Conservation (phyloP, 2,113 vertebrate genomes). For the Microtus oregoni region DNA sequence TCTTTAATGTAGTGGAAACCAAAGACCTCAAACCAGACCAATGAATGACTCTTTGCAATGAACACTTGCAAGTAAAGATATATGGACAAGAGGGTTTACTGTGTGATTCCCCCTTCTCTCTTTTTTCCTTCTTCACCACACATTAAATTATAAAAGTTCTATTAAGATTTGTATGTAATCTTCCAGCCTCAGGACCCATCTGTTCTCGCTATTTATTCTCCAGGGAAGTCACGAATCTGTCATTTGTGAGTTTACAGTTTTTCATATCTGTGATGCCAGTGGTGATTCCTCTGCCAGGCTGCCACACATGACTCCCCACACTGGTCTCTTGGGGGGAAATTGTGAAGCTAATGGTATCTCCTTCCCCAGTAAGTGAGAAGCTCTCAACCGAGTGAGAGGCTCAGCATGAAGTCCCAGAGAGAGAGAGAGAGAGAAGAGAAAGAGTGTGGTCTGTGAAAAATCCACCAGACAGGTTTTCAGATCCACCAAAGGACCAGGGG, state of each 20-base stretch:
- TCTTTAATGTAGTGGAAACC: too few species aligned
- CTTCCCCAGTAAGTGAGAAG: not conserved
- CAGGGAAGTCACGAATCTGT: slow-evolving; percentile 84
- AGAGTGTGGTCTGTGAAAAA: not conserved
- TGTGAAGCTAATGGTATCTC: not conserved
- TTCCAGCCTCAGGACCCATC: slow-evolving; percentile 84
- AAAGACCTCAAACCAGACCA: not conserved
- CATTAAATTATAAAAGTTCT: slow-evolving; percentile 81
- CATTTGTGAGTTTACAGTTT: slow-evolving; percentile 72
- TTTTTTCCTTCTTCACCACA: slow-evolving; percentile 69
- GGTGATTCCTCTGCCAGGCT: slow-evolving; percentile 45
- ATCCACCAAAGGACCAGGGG: not conserved
- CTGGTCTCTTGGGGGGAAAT: not conserved
- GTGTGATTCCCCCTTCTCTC: not conserved
- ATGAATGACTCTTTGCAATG: not conserved
- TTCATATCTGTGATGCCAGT: not conserved
- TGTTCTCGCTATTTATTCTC: slow-evolving; percentile 85
- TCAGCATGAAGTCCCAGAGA: not conserved
- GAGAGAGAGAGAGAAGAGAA: not conserved
- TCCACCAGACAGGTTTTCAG: not conserved
- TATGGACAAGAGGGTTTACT: not conserved
- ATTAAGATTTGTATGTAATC: slow-evolving; percentile 81
- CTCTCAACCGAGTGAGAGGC: not conserved
- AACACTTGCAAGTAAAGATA: not conserved
- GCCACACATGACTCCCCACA: not conserved